Evolutionary conservation across 2,888 invertebrate genomes (phyloP), one percentile per base, ranked within the genome.

Genomic region (Dynastes grantii): DNA sequence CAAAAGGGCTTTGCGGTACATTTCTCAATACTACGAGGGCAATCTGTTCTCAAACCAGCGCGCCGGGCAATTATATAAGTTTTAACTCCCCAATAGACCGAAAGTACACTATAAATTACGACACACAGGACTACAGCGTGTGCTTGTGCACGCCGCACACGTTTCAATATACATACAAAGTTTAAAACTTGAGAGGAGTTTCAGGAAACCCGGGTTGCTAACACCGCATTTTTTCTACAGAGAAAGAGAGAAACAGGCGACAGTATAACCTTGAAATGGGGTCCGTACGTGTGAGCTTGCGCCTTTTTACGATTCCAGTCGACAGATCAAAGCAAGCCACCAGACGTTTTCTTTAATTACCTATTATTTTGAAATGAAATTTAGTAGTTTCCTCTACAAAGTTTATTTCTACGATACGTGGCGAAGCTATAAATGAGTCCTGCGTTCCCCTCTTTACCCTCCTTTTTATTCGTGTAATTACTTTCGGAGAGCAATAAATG

Each of bases 21-120:
- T 84, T 85, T 84, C 85, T 84, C 85, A 84, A 82, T 82, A 83
- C 84, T 83, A 82, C 81, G 80, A 55, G 45, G 81, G 85, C 86
- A 86, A 86, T 87, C 86, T 86, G 86, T 85, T 86, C 85, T 85
- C 85, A 85, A 86, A 87, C 85, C 87, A 85, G 85, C 86, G 86
- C 86, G 45, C 11, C 8, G 86, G 85, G 86, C 86, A 87, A 87
- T 87, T 87, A 87, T 86, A 86, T 85, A 85, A 86, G 85, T 86
- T 87, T 85, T 85, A 86, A 80, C 80, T 81, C 81, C 78, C 81
- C 78, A 80, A 81, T 80, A 80, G 78, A 81, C 80, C 79, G 79
- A 79, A 81, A 78, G 78, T 81, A 71, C 76, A 81, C 81, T 63
- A 81, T 81, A 81, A 81, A 80, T 81, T 81, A 77, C 53, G 53